Evolutionary conservation across 2,888 invertebrate species (phyloP).

Genomic region (Agrypnus murinus): DNA sequence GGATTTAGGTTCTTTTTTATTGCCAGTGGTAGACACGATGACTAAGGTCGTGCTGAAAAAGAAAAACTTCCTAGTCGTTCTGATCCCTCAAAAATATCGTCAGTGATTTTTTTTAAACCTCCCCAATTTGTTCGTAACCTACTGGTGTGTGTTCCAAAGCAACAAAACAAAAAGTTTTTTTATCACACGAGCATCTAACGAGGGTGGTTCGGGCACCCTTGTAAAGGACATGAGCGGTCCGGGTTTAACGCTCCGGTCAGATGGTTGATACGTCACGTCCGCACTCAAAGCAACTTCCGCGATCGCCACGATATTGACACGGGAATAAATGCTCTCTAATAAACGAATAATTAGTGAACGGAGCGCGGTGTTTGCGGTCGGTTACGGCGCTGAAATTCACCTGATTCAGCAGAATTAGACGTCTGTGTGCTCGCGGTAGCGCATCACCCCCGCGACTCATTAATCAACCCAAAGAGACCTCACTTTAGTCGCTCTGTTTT

Average conservation of each 20-base stretch:
- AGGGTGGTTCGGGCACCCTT: constrained; percentile 59
- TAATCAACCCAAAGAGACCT: constrained; percentile 63
- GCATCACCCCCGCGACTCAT: constrained; percentile 61
- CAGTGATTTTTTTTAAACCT: neutral
- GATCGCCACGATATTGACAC: constrained; percentile 60
- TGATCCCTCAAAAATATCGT: neutral
- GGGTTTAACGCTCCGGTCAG: constrained; percentile 62
- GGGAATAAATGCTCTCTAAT: constrained; percentile 58
- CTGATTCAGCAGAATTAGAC: constrained; percentile 66
- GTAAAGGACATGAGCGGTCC: constrained; percentile 53
- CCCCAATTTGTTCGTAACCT: constrained; percentile 1
- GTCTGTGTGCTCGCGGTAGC: constrained; percentile 58
- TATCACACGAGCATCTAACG: constrained; percentile 67
- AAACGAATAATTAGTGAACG: constrained; percentile 62
- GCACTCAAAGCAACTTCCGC: constrained; percentile 59
- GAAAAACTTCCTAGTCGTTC: neutral
- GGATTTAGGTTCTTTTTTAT: too few relatives aligned
- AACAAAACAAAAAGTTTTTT: constrained; percentile 61
- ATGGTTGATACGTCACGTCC: constrained; percentile 70
- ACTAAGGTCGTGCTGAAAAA: neutral
- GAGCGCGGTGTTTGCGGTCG: constrained; percentile 60
- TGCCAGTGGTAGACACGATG: too few relatives aligned
- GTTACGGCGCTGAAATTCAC: constrained; percentile 62
- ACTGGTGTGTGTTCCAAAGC: constrained; percentile 19
- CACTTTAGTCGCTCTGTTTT: constrained; percentile 60